Percentiles rank a stretch among this genome's conserved stretches.
phyloP scores from a whole-genome alignment of 2,888 invertebrate genomes.

The Girardia tigrina region DNA sequence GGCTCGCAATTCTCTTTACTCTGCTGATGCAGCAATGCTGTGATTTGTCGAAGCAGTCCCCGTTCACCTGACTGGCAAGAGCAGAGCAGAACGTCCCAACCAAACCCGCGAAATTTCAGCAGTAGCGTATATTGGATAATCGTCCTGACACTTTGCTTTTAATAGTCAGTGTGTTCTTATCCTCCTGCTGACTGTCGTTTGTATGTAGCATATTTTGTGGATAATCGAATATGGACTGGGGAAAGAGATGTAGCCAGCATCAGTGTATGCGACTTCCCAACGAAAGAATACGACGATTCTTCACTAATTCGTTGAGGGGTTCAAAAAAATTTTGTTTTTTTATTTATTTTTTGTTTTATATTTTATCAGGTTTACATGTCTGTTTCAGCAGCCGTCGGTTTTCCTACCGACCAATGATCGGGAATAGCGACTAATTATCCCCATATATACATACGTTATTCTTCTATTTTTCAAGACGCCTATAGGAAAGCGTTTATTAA shows the following conservation, averaged over 20 bases:
- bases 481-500: background rate
- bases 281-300: background rate
- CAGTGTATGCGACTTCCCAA: background rate
- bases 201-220: no score
- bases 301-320: background rate
- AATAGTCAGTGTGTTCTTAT: background rate
- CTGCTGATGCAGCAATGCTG: slow-evolving; percentile 20
- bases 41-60: slow-evolving; percentile 13
- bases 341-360: no score
- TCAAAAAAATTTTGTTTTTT: no score
- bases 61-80: slow-evolving; percentile 23
- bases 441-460: background rate
- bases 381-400: background rate
- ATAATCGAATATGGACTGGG: no score
- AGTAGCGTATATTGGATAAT: slow-evolving; percentile 17
- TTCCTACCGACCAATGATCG: slow-evolving; percentile 3
- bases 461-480: background rate
- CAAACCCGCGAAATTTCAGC: slow-evolving; percentile 23
- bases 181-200: background rate
- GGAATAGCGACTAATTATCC: background rate
- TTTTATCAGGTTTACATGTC: background rate
- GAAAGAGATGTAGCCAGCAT: background rate
- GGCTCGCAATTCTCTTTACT: slow-evolving; percentile 23
- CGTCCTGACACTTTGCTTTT: slow-evolving; percentile 20
- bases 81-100: slow-evolving; percentile 16